Conservation (phyloP, 2,113 vertebrate species). For the Columbina picui region DNA sequence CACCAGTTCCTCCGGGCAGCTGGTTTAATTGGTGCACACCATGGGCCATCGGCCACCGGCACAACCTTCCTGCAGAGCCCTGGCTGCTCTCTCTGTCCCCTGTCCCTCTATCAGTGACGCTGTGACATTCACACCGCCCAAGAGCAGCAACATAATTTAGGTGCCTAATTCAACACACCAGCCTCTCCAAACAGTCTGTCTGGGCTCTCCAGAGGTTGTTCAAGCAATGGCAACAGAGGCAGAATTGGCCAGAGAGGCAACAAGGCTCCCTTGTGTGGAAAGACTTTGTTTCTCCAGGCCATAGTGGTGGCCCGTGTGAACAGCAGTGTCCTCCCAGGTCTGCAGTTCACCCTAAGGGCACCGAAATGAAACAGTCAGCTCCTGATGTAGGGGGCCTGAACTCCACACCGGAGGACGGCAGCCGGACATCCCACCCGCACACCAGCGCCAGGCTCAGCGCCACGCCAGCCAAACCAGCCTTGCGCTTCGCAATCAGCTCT, state of each 20-base stretch:
- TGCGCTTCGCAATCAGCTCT: neutral
- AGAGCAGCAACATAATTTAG: neutral
- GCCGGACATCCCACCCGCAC: neutral
- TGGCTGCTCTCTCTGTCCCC: fast-evolving
- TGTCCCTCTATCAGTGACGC: neutral
- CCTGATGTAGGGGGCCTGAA: neutral
- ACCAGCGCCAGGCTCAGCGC: neutral
- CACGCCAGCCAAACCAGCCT: fast-evolving
- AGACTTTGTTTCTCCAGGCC: neutral
- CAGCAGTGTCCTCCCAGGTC: neutral
- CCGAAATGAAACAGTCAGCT: neutral
- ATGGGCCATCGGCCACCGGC: neutral
- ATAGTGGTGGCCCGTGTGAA: neutral
- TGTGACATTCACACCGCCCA: neutral
- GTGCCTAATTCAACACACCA: neutral
- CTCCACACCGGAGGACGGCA: neutral
- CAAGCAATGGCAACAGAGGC: fast-evolving
- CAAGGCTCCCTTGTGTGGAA: neutral
- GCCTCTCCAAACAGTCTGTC: neutral
- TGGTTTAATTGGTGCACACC: neutral
- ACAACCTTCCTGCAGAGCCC: neutral
- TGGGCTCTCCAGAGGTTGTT: neutral
- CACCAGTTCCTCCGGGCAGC: neutral
- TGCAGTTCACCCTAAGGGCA: neutral
- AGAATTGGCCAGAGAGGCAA: neutral